Percentiles rank a stretch among this genome's conserved stretches.
phyloP scores from a whole-genome alignment of 2,113 vertebrate species.

The Phalacrocorax pelagicus region DNA sequence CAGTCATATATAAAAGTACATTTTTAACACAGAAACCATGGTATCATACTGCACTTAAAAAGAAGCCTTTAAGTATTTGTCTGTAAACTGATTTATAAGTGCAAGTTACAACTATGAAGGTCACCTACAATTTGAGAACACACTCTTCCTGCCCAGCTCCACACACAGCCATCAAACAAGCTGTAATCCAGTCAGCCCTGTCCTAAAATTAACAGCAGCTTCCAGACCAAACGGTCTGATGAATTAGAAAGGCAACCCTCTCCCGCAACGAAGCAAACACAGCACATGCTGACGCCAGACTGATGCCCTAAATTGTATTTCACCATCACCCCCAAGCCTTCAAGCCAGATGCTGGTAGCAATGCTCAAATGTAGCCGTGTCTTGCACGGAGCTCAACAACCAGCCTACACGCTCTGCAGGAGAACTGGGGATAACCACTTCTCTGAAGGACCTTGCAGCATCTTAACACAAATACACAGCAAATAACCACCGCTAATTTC shows the following conservation, averaged over 20 bases:
- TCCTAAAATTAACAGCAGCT: background rate
- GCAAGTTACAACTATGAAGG: too few species aligned
- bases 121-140: background rate
- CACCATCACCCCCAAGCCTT: background rate
- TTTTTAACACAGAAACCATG: background rate
- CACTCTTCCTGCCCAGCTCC: background rate
- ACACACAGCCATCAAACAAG: fast-evolving
- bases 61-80: background rate
- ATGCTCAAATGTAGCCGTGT: background rate
- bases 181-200: background rate
- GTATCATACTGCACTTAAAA: too few species aligned
- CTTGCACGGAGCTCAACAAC: fast-evolving
- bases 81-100: background rate
- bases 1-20: background rate
- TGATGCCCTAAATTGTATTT: background rate
- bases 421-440: background rate
- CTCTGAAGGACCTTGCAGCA: background rate
- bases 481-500: background rate
- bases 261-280: background rate
- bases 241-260: too few species aligned
- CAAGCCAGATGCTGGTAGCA: background rate
- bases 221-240: background rate
- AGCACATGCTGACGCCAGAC: background rate
- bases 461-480: background rate
- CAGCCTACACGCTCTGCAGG: background rate